Evolutionary conservation across 1,140 invertebrate species (phyloP), one percentile per base, ranked within the genome.

Genomic region (Coelopa frigida): DNA sequence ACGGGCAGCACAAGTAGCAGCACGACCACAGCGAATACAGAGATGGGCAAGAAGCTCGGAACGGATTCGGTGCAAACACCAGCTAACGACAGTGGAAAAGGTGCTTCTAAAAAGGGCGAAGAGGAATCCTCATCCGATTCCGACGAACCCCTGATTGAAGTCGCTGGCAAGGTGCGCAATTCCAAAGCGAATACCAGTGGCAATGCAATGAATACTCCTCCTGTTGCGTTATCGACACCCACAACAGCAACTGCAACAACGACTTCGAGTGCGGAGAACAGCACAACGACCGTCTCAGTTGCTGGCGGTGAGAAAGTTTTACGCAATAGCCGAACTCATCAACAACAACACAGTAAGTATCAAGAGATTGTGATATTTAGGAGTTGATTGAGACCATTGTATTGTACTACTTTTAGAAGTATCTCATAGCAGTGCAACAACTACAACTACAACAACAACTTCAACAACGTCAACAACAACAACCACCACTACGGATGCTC

Each of bases 121-220:
- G 79, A 81, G 40, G 79, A 78, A 15, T 85, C 83, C 21, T 78
- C 78, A 12, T 85, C 83, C 20, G 85, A 86, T 53, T 85, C 85
- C 54, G 85, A 87, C 63, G 84, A 88, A 67, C 84, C 84, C 37
- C 72, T 87, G 18, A 84, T 84, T 52, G 82, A 84, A 57, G 73
- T 80, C 24, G 74, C 77, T 8, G 83, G 79, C 37, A 87, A 86
- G 70, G 77, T 79, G 47, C 68, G 78, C 14, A 78, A 77, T 54
- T 72, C 67, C 6, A 62, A 64, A 50, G 54, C 53, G 7, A 55
- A 69, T 48, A 51, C 23, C 15, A 42, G 26, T 44, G 22, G 45
- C 26, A 31, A 41, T 41, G 37, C 44, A 22, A 17, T 20, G 27
- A 24, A 42, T n/a, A 14, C 37, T 18, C n/a, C 23, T 5, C 22